A percentile compares a stretch with the other conserved stretches of the same genome.
These are phyloP conservation scores for Carabus problematicus DNA, from an alignment of 2,888 invertebrate genomes.

Conservation along the genomic window DNA sequence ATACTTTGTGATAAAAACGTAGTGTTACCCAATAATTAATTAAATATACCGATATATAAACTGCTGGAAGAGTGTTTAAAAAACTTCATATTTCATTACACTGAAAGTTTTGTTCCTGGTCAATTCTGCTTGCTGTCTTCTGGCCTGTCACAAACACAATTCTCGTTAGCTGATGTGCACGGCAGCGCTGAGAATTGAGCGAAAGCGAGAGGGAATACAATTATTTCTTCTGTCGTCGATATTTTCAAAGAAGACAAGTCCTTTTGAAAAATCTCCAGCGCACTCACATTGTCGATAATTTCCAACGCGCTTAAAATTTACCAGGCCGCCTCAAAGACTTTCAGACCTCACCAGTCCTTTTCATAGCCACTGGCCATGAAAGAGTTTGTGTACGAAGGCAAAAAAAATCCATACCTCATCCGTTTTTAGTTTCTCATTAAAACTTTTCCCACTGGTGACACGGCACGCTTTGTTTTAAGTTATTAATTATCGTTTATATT, in stretches of 20 bases:
- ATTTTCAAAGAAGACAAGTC: constrained; percentile 31
- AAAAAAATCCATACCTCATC: constrained; percentile 24
- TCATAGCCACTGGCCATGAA: constrained; percentile 41
- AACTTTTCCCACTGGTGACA: constrained; percentile 35
- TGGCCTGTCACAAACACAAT: constrained; percentile 17
- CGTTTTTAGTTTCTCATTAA: constrained; percentile 38
- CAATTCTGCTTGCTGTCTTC: too few species aligned
- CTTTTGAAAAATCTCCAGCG: constrained; percentile 37
- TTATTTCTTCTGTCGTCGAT: constrained; percentile 35
- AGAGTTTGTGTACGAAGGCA: constrained; percentile 36
- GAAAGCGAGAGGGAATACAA: constrained; percentile 24
- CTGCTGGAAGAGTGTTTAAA: too few species aligned
- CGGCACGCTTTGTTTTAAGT: constrained; percentile 24
- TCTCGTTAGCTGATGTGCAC: constrained; percentile 24
- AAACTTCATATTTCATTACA: too few species aligned
- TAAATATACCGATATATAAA: too few species aligned
- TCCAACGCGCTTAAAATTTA: constrained; percentile 39
- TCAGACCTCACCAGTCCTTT: constrained; percentile 31
- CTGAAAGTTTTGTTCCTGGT: too few species aligned
- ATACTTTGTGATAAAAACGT: too few species aligned
- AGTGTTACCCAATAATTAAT: too few species aligned
- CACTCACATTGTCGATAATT: constrained; percentile 39
- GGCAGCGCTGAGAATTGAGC: too few species aligned
- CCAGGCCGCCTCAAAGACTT: constrained; percentile 40
- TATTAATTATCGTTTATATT: constrained; percentile 20